These are phyloP conservation scores for Ctena decussata DNA, from an alignment of 2,888 invertebrate species.

Conservation along the genomic window DNA sequence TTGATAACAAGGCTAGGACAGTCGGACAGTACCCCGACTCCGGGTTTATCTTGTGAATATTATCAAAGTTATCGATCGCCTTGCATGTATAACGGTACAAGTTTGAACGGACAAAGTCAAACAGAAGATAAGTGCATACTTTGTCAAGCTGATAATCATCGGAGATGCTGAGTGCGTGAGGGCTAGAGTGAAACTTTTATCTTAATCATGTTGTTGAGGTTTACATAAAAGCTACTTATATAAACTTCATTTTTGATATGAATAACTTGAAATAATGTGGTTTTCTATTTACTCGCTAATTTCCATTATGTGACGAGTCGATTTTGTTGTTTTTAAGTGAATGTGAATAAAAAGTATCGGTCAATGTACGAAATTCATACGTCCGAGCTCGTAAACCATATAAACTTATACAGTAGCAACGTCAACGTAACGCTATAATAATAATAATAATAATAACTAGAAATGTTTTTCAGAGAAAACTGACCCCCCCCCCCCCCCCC, in stretches of 20 bases:
- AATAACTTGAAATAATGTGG: no score
- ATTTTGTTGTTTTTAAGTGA: no score
- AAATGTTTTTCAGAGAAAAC: no score
- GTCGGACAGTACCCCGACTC: not conserved
- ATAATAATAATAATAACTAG: no score
- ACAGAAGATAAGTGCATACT: not conserved
- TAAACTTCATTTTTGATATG: not conserved
- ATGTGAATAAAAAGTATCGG: no score
- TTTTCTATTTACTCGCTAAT: no score
- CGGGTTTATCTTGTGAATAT: not conserved
- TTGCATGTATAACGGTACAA: constrained; percentile 16
- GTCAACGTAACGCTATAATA: no score
- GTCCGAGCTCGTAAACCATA: no score
- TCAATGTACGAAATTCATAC: no score
- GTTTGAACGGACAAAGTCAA: constrained; percentile 27
- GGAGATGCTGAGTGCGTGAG: not conserved
- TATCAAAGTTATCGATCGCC: not conserved
- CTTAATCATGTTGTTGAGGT: not conserved
- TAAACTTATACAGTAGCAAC: no score
- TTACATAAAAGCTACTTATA: constrained; percentile 2
- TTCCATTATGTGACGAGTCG: no score
- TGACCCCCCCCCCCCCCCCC: no score
- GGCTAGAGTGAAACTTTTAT: not conserved
- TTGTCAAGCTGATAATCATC: not conserved
- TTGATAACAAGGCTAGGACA: not conserved